phyloP scores from a whole-genome alignment of 2,797 vertebrate genomes.

The Nasua narica region DNA sequence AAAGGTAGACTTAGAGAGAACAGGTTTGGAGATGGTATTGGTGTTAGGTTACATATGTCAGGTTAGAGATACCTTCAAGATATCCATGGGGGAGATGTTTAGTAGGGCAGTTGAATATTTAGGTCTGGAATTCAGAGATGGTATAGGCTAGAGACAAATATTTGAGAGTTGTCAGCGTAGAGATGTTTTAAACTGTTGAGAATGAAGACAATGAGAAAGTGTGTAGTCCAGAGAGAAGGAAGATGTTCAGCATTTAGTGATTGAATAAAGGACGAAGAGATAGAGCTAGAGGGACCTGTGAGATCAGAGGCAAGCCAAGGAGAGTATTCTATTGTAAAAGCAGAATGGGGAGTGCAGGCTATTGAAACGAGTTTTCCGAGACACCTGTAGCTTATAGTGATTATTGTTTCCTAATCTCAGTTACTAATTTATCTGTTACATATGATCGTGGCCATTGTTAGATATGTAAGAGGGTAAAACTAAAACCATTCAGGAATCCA shows the following conservation, averaged over 20 bases:
- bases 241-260: background rate
- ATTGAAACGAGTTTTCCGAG: background rate
- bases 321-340: background rate
- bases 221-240: background rate
- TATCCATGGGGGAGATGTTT: background rate
- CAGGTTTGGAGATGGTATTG: background rate
- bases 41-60: background rate
- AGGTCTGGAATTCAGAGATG: background rate
- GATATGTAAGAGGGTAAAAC: background rate
- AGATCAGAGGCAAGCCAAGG: background rate
- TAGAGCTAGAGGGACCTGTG: background rate
- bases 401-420: background rate
- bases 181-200: background rate
- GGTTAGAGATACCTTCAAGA: background rate
- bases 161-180: background rate
- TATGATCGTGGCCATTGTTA: background rate
- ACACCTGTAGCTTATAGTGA: background rate
- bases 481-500: background rate
- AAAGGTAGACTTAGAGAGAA: background rate
- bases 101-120: background rate
- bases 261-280: slow-evolving; percentile 6
- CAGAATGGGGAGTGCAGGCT: background rate
- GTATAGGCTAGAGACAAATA: background rate
- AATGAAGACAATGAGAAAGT: slow-evolving; percentile 6
- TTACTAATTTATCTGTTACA: background rate